Base-by-base conservation (phyloP, 2,113 vertebrate species). In the Chaenogobius annularis region DNA sequence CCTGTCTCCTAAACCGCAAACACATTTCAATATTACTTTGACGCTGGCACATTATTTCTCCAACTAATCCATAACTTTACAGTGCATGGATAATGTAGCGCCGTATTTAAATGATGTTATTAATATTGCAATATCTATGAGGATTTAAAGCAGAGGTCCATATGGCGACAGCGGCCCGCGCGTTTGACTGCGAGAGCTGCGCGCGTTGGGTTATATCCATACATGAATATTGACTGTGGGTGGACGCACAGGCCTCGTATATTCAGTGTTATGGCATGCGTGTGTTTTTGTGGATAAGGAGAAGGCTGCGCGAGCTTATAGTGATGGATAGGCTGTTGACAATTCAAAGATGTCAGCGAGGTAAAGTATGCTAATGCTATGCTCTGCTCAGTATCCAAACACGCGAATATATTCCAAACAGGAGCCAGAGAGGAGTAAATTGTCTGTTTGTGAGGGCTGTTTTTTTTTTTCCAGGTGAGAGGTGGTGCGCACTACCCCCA, bases 351-450 rank as follows among this genome's bases (percentile, higher is more conserved):
- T 61, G 63, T 77, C 81, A 81, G 66, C 63, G 78, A 70, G 79
- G 79, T 81, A 86, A 85, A 66, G 75, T 86, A 84, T 88, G 86
- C 79, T 88, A 88, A 88, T 88, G 66, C 59, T 83, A 82, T 82
- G 77, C 82, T 68, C 58, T 68, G 66, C 77, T 67, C 66, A 26
- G 79, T 69, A 86, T 88, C 83, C 77, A 84, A 84, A 83, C 68
- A 77, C 54, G 64, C 47, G 46, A 69, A 74, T 74, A 66, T 84
- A 82, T 86, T 77, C 79, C 62, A 77, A 46, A 77, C 56, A 55
- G 68, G 44, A 72, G 56, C 70, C 67, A 10, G 22, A 72, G 71
- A 35, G 10, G 54, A 80, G 22, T 48, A 83, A 85, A 83, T 85
- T 83, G 79, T 35, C 31, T 71, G 3, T 31, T 31, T 31, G 26